Percentiles rank a stretch among this genome's conserved stretches.
These are phyloP conservation scores for Cheilosia grossa DNA, from an alignment of 2,888 invertebrate genomes.

Conservation along the genomic window DNA sequence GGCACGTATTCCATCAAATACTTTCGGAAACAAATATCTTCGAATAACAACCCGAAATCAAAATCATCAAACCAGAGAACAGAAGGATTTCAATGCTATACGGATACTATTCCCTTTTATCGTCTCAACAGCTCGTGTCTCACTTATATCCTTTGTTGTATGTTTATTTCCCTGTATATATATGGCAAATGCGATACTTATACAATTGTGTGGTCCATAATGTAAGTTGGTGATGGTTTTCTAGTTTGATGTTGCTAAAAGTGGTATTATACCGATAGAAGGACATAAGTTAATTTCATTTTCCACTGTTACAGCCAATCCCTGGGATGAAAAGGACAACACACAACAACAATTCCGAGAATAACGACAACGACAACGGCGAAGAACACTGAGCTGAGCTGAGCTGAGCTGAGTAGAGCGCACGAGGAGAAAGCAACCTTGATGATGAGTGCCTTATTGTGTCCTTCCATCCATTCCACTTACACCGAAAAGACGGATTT, in stretches of 20 bases:
- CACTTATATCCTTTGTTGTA: slow-evolving; percentile 3
- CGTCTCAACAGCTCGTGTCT: background rate
- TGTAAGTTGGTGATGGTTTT: slow-evolving; percentile 15
- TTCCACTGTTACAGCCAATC: slow-evolving; percentile 31
- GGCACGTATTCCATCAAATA: no score
- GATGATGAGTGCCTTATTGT: slow-evolving; percentile 68
- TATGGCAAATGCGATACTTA: slow-evolving; percentile 21
- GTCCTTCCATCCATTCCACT: slow-evolving; percentile 65
- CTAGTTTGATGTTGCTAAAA: slow-evolving; percentile 32
- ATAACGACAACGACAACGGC: background rate
- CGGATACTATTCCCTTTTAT: background rate
- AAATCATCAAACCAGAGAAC: background rate
- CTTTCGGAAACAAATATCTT: no score
- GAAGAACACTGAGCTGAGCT: background rate
- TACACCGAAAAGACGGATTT: slow-evolving; percentile 60
- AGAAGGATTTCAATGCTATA: background rate
- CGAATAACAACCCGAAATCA: background rate
- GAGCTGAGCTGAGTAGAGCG: slow-evolving; percentile 1
- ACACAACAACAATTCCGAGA: slow-evolving; percentile 1
- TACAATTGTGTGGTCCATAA: slow-evolving; percentile 9
- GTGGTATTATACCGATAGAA: slow-evolving; percentile 26
- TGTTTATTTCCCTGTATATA: background rate
- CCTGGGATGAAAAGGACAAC: slow-evolving; percentile 17
- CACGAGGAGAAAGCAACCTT: slow-evolving; percentile 24
- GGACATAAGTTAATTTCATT: slow-evolving; percentile 64